Evolutionary conservation across 2,113 vertebrate species (phyloP).

Genomic region (Oryzias woworae): DNA sequence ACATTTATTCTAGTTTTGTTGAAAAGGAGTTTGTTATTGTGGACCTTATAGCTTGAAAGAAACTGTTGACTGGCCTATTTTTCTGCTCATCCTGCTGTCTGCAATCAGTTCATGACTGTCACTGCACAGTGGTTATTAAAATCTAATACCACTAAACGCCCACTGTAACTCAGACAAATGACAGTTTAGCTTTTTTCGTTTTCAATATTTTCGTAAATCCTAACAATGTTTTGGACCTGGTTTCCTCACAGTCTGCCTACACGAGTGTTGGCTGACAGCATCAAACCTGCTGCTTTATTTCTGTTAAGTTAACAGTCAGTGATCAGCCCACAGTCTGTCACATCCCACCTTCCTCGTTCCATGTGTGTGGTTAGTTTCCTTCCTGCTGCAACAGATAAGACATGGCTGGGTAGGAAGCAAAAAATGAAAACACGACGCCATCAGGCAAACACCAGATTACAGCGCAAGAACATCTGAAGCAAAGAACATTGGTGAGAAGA

Average conservation of each 20-base stretch:
- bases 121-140: background rate
- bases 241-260: slow-evolving; percentile 16
- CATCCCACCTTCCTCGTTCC: slow-evolving; percentile 9
- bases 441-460: too few relatives aligned
- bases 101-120: too few relatives aligned
- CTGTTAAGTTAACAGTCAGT: slow-evolving; percentile 6
- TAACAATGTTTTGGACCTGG: background rate
- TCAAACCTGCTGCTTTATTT: slow-evolving; percentile 27
- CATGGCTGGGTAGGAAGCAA: background rate
- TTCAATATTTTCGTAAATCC: background rate
- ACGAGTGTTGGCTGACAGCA: slow-evolving; percentile 2
- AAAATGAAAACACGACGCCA: background rate
- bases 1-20: too few relatives aligned
- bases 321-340: slow-evolving; percentile 24
- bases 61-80: too few relatives aligned
- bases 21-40: too few relatives aligned
- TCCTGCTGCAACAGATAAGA: slow-evolving; percentile 1
- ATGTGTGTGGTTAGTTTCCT: slow-evolving; percentile 2
- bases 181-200: slow-evolving; percentile 1
- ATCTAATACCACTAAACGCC: background rate
- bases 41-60: too few relatives aligned
- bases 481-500: too few relatives aligned
- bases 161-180: background rate
- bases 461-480: too few relatives aligned
- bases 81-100: too few relatives aligned